These are phyloP conservation scores for Rhinoraja longicauda DNA, from an alignment of 2,797 vertebrate genomes.

Conservation along the genomic window DNA sequence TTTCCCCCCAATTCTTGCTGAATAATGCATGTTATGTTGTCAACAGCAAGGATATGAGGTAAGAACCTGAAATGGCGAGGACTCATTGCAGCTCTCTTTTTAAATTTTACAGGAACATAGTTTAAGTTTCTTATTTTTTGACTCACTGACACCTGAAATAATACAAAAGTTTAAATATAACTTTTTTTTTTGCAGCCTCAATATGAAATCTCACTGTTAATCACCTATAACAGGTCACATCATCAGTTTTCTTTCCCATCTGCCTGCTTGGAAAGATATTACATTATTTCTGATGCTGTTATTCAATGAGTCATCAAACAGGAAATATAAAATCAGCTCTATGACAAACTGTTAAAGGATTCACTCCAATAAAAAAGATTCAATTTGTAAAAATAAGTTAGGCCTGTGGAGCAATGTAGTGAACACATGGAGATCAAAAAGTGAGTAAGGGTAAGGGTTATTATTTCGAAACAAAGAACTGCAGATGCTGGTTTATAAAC, in stretches of 20 bases:
- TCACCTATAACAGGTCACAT: background rate
- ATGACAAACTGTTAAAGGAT: background rate
- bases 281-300: background rate
- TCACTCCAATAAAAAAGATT: background rate
- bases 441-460: background rate
- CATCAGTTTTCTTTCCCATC: constrained; percentile 12
- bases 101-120: background rate
- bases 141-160: background rate
- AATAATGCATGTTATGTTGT: background rate
- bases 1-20: background rate
- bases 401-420: background rate
- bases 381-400: background rate
- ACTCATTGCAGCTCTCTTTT: background rate
- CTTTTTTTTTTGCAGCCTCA: background rate
- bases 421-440: background rate
- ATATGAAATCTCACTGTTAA: background rate
- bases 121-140: constrained; percentile 13
- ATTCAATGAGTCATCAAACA: constrained; percentile 19
- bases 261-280: constrained; percentile 20
- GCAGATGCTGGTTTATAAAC: too few species aligned
- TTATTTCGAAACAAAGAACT: too few species aligned
- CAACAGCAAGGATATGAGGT: background rate
- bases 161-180: background rate
- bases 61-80: background rate
- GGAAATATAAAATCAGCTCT: background rate